Evolutionary conservation across 2,113 vertebrate species (phyloP).

Genomic region (Hassar affinis): DNA sequence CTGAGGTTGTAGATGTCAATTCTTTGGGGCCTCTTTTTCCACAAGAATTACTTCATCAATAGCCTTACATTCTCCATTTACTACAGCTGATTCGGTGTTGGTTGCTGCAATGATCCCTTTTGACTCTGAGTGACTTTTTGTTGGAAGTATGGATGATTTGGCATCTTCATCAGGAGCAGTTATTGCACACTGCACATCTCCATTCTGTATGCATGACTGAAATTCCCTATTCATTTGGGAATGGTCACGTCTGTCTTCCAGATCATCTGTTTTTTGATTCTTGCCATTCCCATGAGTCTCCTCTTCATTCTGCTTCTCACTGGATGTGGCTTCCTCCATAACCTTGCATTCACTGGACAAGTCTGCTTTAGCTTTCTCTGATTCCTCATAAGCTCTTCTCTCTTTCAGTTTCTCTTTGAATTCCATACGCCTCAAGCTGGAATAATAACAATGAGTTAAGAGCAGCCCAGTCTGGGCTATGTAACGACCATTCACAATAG

Average conservation of each 20-base stretch:
- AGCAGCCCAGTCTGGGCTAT: background rate
- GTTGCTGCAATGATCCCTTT: slow-evolving; percentile 58
- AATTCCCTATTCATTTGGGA: slow-evolving; percentile 44
- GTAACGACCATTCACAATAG: background rate
- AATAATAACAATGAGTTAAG: slow-evolving; percentile 30
- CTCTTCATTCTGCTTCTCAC: slow-evolving; percentile 48
- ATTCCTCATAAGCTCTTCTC: slow-evolving; percentile 60
- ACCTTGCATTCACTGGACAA: slow-evolving; percentile 16
- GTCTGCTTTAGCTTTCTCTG: slow-evolving; percentile 56
- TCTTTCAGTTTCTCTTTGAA: slow-evolving; percentile 70
- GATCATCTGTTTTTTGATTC: slow-evolving; percentile 15
- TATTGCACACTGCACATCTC: slow-evolving; percentile 6
- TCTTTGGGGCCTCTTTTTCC: slow-evolving; percentile 20
- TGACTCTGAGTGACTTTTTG: slow-evolving; percentile 40
- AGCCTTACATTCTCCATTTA: slow-evolving; percentile 43
- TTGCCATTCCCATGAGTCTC: slow-evolving; percentile 8
- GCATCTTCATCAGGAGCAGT: slow-evolving; percentile 17
- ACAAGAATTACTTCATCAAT: background rate
- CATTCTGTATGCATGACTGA: slow-evolving; percentile 33
- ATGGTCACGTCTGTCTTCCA: slow-evolving; percentile 26
- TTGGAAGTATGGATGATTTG: background rate
- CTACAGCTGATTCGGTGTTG: slow-evolving; percentile 54
- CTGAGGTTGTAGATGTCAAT: slow-evolving; percentile 4
- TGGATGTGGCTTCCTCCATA: slow-evolving; percentile 48
- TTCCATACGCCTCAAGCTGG: slow-evolving; percentile 65